A percentile compares a stretch with the other conserved stretches of the same genome.
phyloP scores from a whole-genome alignment of 2,113 vertebrate species.

The Brachirus orientalis region DNA sequence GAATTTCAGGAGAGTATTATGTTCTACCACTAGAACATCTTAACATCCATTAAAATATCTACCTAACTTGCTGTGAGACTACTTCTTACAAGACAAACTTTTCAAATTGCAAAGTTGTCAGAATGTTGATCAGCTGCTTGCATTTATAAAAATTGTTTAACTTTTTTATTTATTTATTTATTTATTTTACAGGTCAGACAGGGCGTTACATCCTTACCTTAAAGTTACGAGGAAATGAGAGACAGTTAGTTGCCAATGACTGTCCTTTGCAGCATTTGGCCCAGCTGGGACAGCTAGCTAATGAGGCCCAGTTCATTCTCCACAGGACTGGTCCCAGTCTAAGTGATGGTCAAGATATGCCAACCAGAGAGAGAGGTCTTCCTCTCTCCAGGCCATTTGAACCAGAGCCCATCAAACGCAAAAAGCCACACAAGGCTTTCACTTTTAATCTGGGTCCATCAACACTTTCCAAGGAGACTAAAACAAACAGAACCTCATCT shows the following conservation, averaged over 20 bases:
- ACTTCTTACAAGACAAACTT: too few species aligned
- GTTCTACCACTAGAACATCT: too few species aligned
- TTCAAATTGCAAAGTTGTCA: too few species aligned
- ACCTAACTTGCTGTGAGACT: too few species aligned
- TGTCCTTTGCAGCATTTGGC: constrained; percentile 86
- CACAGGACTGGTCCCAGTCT: constrained; percentile 86
- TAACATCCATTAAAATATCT: too few species aligned
- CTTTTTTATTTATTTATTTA: neutral
- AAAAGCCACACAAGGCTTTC: constrained; percentile 80
- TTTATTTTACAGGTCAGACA: constrained; percentile 85
- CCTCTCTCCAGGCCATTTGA: constrained; percentile 64
- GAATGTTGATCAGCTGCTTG: too few species aligned
- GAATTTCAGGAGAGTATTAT: too few species aligned
- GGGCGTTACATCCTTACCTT: constrained; percentile 91
- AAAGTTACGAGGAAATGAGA: constrained; percentile 88
- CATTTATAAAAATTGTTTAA: too few species aligned
- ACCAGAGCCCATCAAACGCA: constrained; percentile 66
- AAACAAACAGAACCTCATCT: constrained; percentile 31
- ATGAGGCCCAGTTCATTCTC: constrained; percentile 90
- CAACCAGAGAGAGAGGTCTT: neutral
- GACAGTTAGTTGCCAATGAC: constrained; percentile 86
- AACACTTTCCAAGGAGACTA: constrained; percentile 31
- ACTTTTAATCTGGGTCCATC: constrained; percentile 82
- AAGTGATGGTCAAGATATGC: constrained; percentile 71
- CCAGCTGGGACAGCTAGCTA: constrained; percentile 88